These are phyloP conservation scores for Narcine bancroftii DNA, from an alignment of 2,113 vertebrate species.

Conservation along the genomic window DNA sequence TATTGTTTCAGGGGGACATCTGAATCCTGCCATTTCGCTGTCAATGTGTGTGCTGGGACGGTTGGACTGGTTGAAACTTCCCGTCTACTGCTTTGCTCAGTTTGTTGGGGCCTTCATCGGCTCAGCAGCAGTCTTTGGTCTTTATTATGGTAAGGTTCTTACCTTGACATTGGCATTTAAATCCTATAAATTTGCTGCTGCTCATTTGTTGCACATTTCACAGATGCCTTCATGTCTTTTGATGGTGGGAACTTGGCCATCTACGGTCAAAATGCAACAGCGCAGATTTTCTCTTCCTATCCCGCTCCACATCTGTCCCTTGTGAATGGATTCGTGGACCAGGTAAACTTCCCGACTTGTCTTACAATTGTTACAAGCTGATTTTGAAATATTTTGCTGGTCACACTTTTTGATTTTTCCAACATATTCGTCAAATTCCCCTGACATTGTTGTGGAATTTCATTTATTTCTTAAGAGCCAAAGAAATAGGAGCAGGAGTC, in stretches of 20 bases:
- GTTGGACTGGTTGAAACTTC: slow-evolving; percentile 77
- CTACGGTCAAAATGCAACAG: slow-evolving; percentile 76
- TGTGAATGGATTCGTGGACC: slow-evolving; percentile 77
- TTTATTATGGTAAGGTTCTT: slow-evolving; percentile 75
- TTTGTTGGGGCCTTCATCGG: slow-evolving; percentile 80
- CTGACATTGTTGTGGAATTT: neutral
- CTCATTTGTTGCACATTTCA: slow-evolving; percentile 40
- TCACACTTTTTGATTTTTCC: neutral
- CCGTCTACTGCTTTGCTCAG: slow-evolving; percentile 78
- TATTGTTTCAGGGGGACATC: slow-evolving; percentile 72
- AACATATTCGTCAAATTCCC: neutral
- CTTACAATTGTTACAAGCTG: neutral
- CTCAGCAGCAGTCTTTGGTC: slow-evolving; percentile 70
- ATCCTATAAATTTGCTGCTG: slow-evolving; percentile 38
- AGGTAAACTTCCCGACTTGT: slow-evolving; percentile 56
- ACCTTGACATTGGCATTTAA: neutral
- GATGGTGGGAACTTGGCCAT: slow-evolving; percentile 62
- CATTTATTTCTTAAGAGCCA: too few relatives aligned
- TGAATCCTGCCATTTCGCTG: slow-evolving; percentile 90
- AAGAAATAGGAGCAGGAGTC: too few relatives aligned
- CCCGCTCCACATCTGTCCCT: slow-evolving; percentile 72
- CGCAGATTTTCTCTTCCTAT: slow-evolving; percentile 87
- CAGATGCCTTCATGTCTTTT: slow-evolving; percentile 76
- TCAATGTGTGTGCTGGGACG: slow-evolving; percentile 83
- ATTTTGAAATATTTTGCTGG: neutral